Conservation (phyloP, 2,113 vertebrate species). For the Empidonax traillii region DNA sequence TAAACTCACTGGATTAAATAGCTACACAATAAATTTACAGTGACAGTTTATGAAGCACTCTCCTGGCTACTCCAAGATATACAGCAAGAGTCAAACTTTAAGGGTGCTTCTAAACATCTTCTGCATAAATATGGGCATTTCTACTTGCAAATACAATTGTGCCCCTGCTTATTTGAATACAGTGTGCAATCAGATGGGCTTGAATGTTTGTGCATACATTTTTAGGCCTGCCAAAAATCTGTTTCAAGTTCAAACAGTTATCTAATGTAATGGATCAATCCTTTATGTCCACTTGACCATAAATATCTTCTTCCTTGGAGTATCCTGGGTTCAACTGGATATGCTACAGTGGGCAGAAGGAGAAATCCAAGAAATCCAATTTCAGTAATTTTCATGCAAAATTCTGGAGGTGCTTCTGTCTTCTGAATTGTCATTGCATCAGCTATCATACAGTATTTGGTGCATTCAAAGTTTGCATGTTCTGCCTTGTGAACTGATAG, state of each 20-base stretch:
- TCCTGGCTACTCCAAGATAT: conserved; percentile 55
- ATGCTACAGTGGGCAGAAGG: background rate
- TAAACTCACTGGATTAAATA: conserved; percentile 40
- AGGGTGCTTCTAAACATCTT: conserved; percentile 2
- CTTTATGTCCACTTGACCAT: background rate
- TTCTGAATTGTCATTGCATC: background rate
- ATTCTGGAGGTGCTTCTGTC: background rate
- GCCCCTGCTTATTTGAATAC: background rate
- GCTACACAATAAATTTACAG: conserved; percentile 43
- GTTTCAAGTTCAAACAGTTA: background rate
- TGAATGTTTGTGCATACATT: background rate
- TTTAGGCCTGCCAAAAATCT: conserved; percentile 30
- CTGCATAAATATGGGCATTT: conserved; percentile 2
- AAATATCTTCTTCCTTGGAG: background rate
- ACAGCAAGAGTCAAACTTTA: conserved; percentile 47
- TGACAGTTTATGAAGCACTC: conserved; percentile 33
- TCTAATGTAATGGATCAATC: background rate
- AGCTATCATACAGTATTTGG: background rate
- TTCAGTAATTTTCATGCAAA: background rate
- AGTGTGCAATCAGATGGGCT: background rate
- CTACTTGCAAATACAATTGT: background rate
- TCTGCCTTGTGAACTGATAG: background rate
- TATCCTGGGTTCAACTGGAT: background rate
- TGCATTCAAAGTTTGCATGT: background rate
- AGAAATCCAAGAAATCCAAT: background rate